These are phyloP conservation scores for Drosophila elegans DNA, from an alignment of 1,140 invertebrate genomes.

Conservation along the genomic window DNA sequence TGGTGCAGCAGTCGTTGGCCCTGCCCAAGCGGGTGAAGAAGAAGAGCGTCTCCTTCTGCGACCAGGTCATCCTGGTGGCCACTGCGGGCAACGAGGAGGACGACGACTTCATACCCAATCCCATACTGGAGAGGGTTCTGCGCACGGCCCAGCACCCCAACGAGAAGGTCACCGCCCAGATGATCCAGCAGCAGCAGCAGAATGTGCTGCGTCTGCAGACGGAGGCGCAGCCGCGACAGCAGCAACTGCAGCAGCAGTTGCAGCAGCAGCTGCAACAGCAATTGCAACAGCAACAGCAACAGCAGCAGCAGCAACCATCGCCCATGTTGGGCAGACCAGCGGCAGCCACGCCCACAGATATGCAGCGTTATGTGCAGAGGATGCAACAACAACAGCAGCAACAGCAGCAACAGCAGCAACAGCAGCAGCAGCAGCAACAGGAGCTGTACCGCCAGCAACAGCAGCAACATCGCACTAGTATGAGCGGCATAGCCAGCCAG, in stretches of 20 bases:
- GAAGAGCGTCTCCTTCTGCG: slow-evolving; percentile 97
- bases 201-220: slow-evolving; percentile 86
- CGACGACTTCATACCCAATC: slow-evolving; percentile 95
- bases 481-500: slow-evolving; percentile 66
- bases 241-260: slow-evolving; percentile 53
- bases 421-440: slow-evolving; percentile 49
- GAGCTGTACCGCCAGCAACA: slow-evolving; percentile 44
- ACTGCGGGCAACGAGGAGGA: slow-evolving; percentile 96
- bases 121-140: slow-evolving; percentile 93
- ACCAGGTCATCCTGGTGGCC: slow-evolving; percentile 95
- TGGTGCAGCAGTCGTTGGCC: slow-evolving; percentile 85
- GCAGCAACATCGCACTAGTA: slow-evolving; percentile 65
- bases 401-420: slow-evolving; percentile 59
- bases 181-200: slow-evolving; percentile 86
- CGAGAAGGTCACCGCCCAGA: slow-evolving; percentile 86
- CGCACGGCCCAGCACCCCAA: slow-evolving; percentile 88
- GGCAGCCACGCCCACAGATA: slow-evolving; percentile 37
- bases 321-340: slow-evolving; percentile 60
- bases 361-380: slow-evolving; percentile 79
- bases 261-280: slow-evolving; percentile 40
- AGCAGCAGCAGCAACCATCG: slow-evolving; percentile 45
- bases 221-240: slow-evolving; percentile 69
- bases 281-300: slow-evolving; percentile 34
- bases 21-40: slow-evolving; percentile 89
- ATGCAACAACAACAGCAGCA: slow-evolving; percentile 46